phyloP scores from a whole-genome alignment of 2,888 invertebrate species.

The Synergus laeviventris region DNA sequence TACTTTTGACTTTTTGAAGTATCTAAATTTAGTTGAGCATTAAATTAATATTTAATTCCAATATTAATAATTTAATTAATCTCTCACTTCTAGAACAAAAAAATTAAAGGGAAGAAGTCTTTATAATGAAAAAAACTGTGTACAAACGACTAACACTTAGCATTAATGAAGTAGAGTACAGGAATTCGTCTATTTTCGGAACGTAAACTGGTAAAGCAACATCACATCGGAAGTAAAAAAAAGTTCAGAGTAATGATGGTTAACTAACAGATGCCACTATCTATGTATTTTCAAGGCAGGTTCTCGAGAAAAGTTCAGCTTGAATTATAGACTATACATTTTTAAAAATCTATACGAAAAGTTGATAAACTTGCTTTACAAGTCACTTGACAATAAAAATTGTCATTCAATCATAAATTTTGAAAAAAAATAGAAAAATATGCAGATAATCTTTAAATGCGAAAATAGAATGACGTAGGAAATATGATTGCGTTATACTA shows the following conservation, averaged over 20 bases:
- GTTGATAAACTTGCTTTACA: neutral
- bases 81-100: neutral
- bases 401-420: neutral
- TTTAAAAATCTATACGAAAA: neutral
- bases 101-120: neutral
- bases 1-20: neutral
- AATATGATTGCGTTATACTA: neutral
- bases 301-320: neutral
- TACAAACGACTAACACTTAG: neutral
- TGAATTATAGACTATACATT: slow-evolving; percentile 13
- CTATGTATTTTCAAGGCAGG: slow-evolving; percentile 10
- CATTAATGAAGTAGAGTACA: slow-evolving; percentile 8
- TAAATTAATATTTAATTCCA: too few species aligned
- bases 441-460: slow-evolving; percentile 21
- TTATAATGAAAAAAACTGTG: neutral
- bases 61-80: too few species aligned
- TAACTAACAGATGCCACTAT: slow-evolving; percentile 32
- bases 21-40: neutral
- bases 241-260: slow-evolving; percentile 1
- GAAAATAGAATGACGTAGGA: slow-evolving; percentile 12
- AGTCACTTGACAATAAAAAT: neutral
- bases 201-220: slow-evolving; percentile 27
- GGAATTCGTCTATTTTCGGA: slow-evolving; percentile 22
- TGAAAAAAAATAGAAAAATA: neutral
- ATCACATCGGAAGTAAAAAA: slow-evolving; percentile 10